A percentile compares a stretch with the other conserved stretches of the same genome.
phyloP scores from a whole-genome alignment of 2,797 vertebrate species.

The Anolis apletophallus region DNA sequence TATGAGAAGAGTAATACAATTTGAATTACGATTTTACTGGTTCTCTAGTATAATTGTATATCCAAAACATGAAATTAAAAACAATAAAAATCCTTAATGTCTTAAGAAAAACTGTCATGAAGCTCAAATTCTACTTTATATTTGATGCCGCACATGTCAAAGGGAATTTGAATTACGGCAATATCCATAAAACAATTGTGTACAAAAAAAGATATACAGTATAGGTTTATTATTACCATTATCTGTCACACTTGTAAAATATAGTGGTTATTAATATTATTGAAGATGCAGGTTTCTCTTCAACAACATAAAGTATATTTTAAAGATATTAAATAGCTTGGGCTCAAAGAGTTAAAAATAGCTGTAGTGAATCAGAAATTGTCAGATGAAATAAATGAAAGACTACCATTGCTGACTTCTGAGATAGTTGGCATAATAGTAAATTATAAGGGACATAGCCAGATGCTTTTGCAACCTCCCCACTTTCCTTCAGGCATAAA shows the following conservation, averaged over 20 bases:
- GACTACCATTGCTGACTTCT: not conserved
- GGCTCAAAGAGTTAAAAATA: too few relatives aligned
- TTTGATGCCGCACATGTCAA: not conserved
- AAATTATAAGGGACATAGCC: too few relatives aligned
- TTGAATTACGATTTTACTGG: slow-evolving; percentile 21
- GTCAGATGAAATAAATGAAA: not conserved
- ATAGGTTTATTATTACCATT: slow-evolving; percentile 2
- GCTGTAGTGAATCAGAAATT: not conserved
- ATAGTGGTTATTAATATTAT: not conserved
- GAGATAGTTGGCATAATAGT: not conserved
- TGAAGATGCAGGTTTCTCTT: slow-evolving; percentile 8
- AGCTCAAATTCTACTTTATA: slow-evolving; percentile 19
- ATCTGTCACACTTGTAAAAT: not conserved
- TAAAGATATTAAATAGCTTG: too few relatives aligned
- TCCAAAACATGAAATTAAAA: slow-evolving; percentile 14
- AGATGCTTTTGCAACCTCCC: too few relatives aligned
- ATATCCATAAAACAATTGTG: not conserved
- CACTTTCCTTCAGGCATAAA: too few relatives aligned
- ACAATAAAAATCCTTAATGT: not conserved
- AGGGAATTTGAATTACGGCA: slow-evolving; percentile 5
- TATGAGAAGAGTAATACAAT: not conserved
- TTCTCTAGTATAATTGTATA: slow-evolving; percentile 4
- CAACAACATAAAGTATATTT: not conserved
- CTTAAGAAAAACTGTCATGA: not conserved
- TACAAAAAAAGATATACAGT: slow-evolving; percentile 10